Conservation (phyloP, 2,888 invertebrate genomes). For the Lamellibrachia columna region DNA sequence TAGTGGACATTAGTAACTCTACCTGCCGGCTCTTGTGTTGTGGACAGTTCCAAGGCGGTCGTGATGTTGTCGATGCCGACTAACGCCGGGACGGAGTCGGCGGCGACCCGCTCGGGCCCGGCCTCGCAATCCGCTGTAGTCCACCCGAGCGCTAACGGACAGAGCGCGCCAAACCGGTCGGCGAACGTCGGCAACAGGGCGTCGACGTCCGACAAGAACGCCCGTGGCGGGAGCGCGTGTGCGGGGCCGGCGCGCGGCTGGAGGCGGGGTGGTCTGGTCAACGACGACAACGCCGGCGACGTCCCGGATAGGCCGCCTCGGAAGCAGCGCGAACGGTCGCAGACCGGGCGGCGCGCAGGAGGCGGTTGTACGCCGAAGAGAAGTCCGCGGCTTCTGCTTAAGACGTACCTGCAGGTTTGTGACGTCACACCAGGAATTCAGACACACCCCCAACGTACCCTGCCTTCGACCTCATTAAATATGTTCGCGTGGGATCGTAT, state of each 20-base stretch:
- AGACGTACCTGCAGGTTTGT: not conserved
- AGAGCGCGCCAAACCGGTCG: not conserved
- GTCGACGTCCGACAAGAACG: not conserved
- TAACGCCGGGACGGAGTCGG: not conserved
- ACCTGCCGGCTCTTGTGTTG: not conserved
- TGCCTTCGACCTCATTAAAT: not conserved
- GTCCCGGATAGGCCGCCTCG: not conserved
- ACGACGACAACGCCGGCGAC: not conserved
- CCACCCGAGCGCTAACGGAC: not conserved
- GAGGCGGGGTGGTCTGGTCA: not conserved
- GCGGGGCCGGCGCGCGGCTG: not conserved
- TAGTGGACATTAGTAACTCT: not conserved
- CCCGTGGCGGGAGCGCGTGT: not conserved
- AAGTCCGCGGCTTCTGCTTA: not conserved
- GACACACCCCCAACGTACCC: not conserved
- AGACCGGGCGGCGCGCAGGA: not conserved
- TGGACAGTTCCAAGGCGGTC: slow-evolving; percentile 1
- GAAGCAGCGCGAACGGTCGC: not conserved
- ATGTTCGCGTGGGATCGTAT: not conserved
- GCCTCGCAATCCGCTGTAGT: not conserved
- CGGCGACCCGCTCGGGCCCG: not conserved
- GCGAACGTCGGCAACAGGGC: not conserved
- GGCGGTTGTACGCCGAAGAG: not conserved
- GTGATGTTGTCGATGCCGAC: not conserved
- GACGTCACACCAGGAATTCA: not conserved